Base-by-base conservation (phyloP, 2,888 invertebrate genomes). In the Brachyptera putata region DNA sequence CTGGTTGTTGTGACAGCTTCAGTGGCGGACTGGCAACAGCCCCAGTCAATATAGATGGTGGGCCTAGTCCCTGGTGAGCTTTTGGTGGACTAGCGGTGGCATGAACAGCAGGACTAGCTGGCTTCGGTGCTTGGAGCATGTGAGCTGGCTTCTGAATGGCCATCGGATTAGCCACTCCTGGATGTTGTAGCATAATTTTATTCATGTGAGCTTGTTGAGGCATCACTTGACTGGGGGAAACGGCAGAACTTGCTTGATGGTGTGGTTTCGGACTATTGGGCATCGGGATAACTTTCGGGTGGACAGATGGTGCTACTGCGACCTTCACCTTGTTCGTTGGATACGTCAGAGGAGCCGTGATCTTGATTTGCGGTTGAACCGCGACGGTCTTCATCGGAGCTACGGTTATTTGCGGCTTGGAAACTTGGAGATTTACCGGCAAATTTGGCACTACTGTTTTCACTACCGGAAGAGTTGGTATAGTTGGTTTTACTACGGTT, bases 21-120 rank as follows among this genome's bases (percentile, higher is more conserved):
- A 79, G 74, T 2, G 82, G 81, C 64, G 81, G 80, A 72, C 81
- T 83, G 4, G 80, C 78, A 13, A 83, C 78, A 14, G 79, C 76
- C 25, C 69, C 70, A 1, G 69, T 68, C 26, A 70, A 39, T 4
- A 64, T 63, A 24, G 65, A 63, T 56, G 64, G 64, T 22, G 50
- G 61, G 9, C 56, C 56, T 24, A 57, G 37, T 14, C 61, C 56
- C 21, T 58, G 61, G 60, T 70, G 69, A 11, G 68, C 67, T 63
- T 70, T 70, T 16, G 68, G 69, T 21, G 70, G 56, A 57, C 65
- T 36, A 61, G 65, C 67, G 64, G 57, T 63, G 65, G 56, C 63
- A 61, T 64, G 61, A 62, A 62, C 55, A 1, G 46, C 46, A 3
- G 37, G 59, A 9, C 46, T 34, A 3, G 41, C 26, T 11, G 46